Evolutionary conservation across 2,113 vertebrate genomes (phyloP).

Genomic region (Lates calcarifer): DNA sequence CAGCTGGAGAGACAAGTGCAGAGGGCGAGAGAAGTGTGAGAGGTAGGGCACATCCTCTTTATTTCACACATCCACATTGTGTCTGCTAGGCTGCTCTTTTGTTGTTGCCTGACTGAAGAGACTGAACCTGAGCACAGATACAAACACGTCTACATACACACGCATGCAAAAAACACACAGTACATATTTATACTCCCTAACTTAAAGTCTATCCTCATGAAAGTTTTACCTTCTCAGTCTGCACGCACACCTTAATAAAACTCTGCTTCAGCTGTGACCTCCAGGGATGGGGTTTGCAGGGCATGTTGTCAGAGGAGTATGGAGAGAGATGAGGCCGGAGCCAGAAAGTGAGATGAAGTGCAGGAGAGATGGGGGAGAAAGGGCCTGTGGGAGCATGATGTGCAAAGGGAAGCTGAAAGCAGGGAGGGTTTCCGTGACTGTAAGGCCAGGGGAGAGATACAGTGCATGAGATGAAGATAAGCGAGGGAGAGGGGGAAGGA

Average conservation of each 20-base stretch:
- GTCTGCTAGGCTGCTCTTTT: constrained; percentile 2
- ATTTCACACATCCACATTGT: constrained; percentile 6
- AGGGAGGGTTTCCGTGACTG: constrained; percentile 13
- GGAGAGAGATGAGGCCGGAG: constrained; percentile 12
- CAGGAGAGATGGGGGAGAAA: not conserved
- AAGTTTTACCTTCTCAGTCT: constrained; percentile 16
- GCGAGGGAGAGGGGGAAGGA: not conserved
- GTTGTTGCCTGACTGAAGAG: constrained; percentile 1
- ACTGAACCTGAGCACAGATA: not conserved
- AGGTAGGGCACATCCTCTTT: not conserved
- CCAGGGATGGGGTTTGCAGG: constrained; percentile 20
- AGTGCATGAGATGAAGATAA: not conserved
- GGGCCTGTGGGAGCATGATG: not conserved
- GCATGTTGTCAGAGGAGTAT: not conserved
- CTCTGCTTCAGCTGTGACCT: not conserved
- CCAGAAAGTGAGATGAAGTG: constrained; percentile 38
- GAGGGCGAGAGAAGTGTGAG: not conserved
- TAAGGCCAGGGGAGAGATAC: not conserved
- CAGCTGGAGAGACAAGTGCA: not conserved
- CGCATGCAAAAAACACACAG: not conserved
- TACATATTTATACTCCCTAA: not conserved
- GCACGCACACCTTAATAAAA: not conserved
- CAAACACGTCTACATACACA: not conserved
- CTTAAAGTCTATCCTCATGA: not conserved
- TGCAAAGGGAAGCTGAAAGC: not conserved